phyloP scores from a whole-genome alignment of 2,888 invertebrate species.

The Ophion ventricosus region DNA sequence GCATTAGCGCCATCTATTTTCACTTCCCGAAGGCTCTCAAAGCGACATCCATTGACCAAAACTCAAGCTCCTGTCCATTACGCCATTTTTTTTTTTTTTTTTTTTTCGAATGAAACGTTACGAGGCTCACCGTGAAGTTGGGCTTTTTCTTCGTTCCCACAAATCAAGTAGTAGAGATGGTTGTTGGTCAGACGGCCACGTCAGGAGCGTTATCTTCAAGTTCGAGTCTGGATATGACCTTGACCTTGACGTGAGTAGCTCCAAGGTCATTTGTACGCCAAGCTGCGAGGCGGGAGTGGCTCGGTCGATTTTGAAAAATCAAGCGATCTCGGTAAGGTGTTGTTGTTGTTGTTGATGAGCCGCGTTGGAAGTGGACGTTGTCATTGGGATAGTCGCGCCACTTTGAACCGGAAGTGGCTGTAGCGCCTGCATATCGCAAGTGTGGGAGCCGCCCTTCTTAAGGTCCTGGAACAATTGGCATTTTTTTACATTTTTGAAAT shows the following conservation, averaged over 20 bases:
- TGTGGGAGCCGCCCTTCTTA: conserved; percentile 83
- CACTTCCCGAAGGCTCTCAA: too few relatives aligned
- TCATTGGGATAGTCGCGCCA: conserved; percentile 79
- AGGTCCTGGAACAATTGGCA: conserved; percentile 83
- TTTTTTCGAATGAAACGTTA: background rate
- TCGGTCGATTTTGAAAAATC: conserved; percentile 67
- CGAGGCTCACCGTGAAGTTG: background rate
- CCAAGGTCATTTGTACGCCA: background rate
- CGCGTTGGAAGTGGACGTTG: conserved; percentile 81
- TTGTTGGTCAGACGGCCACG: background rate
- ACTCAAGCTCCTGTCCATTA: background rate
- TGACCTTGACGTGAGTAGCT: background rate
- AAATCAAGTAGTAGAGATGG: background rate
- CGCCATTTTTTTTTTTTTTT: background rate
- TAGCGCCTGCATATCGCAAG: conserved; percentile 83
- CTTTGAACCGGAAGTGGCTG: conserved; percentile 82
- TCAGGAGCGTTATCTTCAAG: background rate
- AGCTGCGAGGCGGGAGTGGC: background rate
- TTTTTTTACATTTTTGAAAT: conserved; percentile 77
- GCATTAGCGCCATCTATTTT: too few relatives aligned
- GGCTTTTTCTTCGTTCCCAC: background rate
- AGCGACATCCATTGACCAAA: too few relatives aligned
- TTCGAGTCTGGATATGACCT: background rate
- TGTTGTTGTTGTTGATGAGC: conserved; percentile 75
- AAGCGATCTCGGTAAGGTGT: conserved; percentile 81